phyloP scores from a whole-genome alignment of 2,888 invertebrate genomes.

The Campaea margaritaria region DNA sequence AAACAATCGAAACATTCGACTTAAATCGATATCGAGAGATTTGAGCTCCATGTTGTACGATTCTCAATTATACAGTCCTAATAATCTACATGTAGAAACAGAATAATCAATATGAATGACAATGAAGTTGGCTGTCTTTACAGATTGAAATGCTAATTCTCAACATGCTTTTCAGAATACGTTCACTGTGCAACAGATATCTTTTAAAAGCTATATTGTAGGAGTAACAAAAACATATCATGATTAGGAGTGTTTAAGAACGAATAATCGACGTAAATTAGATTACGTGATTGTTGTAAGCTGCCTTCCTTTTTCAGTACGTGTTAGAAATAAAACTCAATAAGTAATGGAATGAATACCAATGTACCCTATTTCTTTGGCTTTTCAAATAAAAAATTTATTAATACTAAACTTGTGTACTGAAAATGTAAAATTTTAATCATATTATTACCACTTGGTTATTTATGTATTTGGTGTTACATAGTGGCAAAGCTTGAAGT shows the following conservation, averaged over 20 bases:
- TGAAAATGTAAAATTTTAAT: background rate
- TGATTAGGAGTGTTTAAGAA: slow-evolving; percentile 70
- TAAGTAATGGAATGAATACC: slow-evolving; percentile 6
- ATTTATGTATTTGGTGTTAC: background rate
- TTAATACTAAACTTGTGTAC: background rate
- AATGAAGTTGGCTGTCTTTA: no score
- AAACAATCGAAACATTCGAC: no score
- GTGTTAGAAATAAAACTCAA: slow-evolving; percentile 1
- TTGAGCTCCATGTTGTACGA: no score
- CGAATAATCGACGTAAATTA: slow-evolving; percentile 51
- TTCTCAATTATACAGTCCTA: no score
- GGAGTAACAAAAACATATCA: slow-evolving; percentile 81
- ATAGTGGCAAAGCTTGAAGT: slow-evolving; percentile 27
- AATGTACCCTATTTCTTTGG: background rate
- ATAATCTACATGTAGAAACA: no score
- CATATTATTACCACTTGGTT: background rate
- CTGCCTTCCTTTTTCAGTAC: slow-evolving; percentile 28
- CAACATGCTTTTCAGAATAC: background rate
- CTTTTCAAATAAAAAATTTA: background rate
- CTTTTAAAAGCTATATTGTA: slow-evolving; percentile 27
- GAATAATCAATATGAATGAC: no score
- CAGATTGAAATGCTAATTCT: no score
- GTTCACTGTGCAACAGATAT: background rate
- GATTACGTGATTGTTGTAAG: slow-evolving; percentile 59
- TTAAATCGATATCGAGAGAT: no score